Base-by-base conservation (phyloP, 2,113 vertebrate genomes). In the Alosa alosa region DNA sequence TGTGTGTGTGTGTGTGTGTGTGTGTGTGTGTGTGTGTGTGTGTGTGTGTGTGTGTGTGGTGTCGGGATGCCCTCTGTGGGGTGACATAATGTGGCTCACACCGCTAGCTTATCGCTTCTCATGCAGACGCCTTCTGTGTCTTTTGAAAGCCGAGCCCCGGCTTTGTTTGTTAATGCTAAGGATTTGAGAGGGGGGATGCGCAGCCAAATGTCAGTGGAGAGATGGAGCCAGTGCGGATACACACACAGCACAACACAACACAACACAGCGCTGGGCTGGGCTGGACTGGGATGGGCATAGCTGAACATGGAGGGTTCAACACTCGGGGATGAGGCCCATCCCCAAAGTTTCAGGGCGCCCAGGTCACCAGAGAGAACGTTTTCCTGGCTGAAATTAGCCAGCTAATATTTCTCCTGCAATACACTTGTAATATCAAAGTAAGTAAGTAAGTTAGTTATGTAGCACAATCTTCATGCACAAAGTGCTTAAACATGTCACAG, bases 141-240 rank as follows among this genome's bases (percentile, higher is more conserved):
- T 47, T 83, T 57, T 72, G 64, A 72, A 72, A 72, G 64, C 64
- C 25, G 64, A 72, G 64, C 64, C 64, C n/a, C 64, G 10, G 64
- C 64, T 72, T 72, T 72, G 64, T 72, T 72, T 72, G 64, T 72
- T 72, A 72, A 72, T 72, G 64, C 64, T 72, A 25, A 36, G 64
- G n/a, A 11, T 11, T 72, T 72, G 6, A 72, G 64, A 72, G 64
- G 64, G 64, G 64, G 25, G 60, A 22, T n/a, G 31, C n/a, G 64
- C 25, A 31, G 64, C 64, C 64, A 72, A 72, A 72, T 31, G n/a
- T 36, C 64, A 72, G n/a, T 11, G 25, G 64, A 72, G 64, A 36
- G n/a, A 72, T 13, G 57, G 57, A n/a, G 22, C 57, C 57, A 64
- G 57, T 64, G 57, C 4, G 57, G 57, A 36, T 18, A 57, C 31